Conservation (phyloP, 2,888 invertebrate genomes). For the Orthosia cruda region DNA sequence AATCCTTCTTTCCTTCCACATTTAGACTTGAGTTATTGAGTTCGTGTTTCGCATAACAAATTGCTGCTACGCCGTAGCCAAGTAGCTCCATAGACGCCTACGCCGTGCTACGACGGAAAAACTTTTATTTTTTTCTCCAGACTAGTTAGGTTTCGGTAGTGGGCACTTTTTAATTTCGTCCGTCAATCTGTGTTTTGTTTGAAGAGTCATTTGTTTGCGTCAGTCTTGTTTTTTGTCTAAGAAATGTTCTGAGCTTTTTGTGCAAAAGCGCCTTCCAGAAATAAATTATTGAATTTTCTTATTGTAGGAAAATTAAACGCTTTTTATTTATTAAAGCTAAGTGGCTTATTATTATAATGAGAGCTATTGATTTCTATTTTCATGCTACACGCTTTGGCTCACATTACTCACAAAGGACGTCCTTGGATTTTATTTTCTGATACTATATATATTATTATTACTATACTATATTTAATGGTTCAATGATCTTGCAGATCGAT, state of each 20-base stretch:
- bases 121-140: conserved; percentile 52
- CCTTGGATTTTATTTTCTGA: not conserved
- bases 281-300: not conserved
- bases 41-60: conserved; percentile 84
- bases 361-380: not conserved
- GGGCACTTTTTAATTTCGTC: conserved; percentile 26
- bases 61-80: conserved; percentile 76
- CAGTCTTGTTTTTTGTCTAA: not conserved
- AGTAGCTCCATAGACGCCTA: conserved; percentile 73
- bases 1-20: conserved; percentile 74
- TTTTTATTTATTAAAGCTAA: not conserved
- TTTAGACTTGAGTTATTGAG: conserved; percentile 83
- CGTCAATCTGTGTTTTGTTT: conserved; percentile 25
- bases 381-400: too few species aligned
- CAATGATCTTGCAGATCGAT: not conserved
- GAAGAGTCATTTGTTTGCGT: not conserved
- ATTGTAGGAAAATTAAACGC: not conserved
- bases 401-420: not conserved
- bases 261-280: not conserved
- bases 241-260: not conserved
- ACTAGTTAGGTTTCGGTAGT: conserved; percentile 17
- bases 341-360: not conserved
- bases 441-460: too few species aligned
- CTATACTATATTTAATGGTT: not conserved
- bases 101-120: conserved; percentile 61